Base-by-base conservation (phyloP, 2,113 vertebrate genomes). In the Nanger granti region DNA sequence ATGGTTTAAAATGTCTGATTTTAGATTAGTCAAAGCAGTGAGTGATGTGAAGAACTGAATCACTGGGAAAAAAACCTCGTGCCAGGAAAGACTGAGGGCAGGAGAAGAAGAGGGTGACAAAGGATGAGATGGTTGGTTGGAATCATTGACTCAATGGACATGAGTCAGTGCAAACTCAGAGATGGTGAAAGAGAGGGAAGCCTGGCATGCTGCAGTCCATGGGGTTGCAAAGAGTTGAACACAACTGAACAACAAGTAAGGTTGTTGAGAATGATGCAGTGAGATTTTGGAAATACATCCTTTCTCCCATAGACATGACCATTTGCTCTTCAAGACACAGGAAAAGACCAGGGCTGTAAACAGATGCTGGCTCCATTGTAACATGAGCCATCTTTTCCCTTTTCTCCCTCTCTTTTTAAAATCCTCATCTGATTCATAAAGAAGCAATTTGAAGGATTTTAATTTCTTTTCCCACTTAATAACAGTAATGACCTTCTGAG, bases 401-500 rank as follows among this genome's bases (percentile, higher is more conserved):
- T 84, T 44, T 34, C 37, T 44, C 10, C 15, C 2, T 41, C 14
- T 31, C 2, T 11, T 8, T 22, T 76, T 31, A 52, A 55, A 95
- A 69, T 62, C 14, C 84, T 97, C 92, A 55, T 90, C 20, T 87
- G 66, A 86, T 76, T 97, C 49, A 96, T 91, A 93, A 95, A 93
- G 96, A 92, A 44, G 34, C 89, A 90, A 95, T 89, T 94, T 85
- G n/a, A 92, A 94, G 66, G 44, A 92, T 95, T 96, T 97, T 91
- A 83, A 93, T 94, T 95, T 95, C 15, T 96, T 96, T 93, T 92
- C 73, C 34, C 20, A 96, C 85, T 95, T 91, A 96, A 97, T 95
- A 97, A 95, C n/a, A 91, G 49, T 91, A 91, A 96, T 66, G 82
- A 97, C 82, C 97, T 97, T 95, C 95, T 96, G 64, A 95, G 96